phyloP scores from a whole-genome alignment of 2,888 invertebrate species.

The Fragum fragum region DNA sequence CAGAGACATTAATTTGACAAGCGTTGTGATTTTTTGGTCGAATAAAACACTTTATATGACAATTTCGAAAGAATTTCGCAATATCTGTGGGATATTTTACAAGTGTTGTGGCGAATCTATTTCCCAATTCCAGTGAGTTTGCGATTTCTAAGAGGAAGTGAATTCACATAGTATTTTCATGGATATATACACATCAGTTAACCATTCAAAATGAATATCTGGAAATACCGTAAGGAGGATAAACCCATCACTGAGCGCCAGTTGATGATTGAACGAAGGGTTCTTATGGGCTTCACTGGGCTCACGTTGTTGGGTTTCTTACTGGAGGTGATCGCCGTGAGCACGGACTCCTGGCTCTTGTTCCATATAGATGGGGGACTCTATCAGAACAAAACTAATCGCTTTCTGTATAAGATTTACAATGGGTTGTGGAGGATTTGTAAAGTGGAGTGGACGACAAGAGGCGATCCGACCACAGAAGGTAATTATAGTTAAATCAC shows the following conservation, averaged over 20 bases:
- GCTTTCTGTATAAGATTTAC: conserved; percentile 64
- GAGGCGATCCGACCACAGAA: conserved; percentile 49
- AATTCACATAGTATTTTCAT: too few relatives aligned
- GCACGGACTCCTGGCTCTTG: conserved; percentile 70
- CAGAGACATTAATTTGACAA: too few relatives aligned
- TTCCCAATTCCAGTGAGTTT: too few relatives aligned
- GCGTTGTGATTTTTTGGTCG: too few relatives aligned
- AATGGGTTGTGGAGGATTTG: conserved; percentile 78
- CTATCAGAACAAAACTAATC: conserved; percentile 64
- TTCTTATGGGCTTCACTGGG: conserved; percentile 68
- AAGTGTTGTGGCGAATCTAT: too few relatives aligned
- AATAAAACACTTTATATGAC: too few relatives aligned
- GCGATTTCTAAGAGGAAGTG: too few relatives aligned
- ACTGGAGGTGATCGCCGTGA: conserved; percentile 71
- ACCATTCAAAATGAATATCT: conserved; percentile 18
- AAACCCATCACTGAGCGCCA: conserved; percentile 37
- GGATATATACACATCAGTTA: too few relatives aligned
- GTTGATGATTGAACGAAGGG: conserved; percentile 57
- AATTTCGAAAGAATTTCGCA: too few relatives aligned
- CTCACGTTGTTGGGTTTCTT: conserved; percentile 69
- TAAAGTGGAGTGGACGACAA: conserved; percentile 39
- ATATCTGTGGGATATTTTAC: too few relatives aligned
- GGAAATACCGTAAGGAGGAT: conserved; percentile 13
- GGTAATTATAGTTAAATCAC: conserved; percentile 33
- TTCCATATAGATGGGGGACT: conserved; percentile 63